These are phyloP conservation scores for Meteorus cinctellus DNA, from an alignment of 2,888 invertebrate species.

Conservation along the genomic window DNA sequence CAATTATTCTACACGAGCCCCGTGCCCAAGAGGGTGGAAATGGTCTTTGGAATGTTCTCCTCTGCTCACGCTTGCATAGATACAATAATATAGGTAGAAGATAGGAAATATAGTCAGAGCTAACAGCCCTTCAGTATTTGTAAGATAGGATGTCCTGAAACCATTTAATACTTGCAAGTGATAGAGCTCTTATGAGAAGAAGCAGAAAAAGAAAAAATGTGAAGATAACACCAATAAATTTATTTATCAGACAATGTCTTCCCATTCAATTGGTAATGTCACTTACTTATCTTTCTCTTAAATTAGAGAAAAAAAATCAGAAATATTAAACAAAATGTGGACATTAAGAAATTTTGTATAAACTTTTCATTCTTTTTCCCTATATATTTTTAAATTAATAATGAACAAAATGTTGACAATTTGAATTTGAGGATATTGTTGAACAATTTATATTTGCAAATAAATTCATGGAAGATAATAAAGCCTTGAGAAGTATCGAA, in stretches of 20 bases:
- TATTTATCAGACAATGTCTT: neutral
- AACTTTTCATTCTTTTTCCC: too few relatives aligned
- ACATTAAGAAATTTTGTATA: too few relatives aligned
- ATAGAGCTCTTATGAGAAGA: neutral
- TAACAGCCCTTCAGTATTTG: constrained; percentile 33
- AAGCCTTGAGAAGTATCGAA: neutral
- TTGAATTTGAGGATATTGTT: too few relatives aligned
- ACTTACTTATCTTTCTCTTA: too few relatives aligned
- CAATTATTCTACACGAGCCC: constrained; percentile 47
- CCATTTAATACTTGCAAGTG: neutral
- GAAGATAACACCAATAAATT: neutral
- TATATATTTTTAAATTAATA: too few relatives aligned
- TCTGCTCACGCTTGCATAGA: constrained; percentile 42
- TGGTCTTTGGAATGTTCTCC: constrained; percentile 43
- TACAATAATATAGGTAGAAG: constrained; percentile 40
- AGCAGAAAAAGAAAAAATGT: neutral
- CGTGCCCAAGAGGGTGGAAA: constrained; percentile 38
- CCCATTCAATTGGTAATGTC: too few relatives aligned
- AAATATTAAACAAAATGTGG: too few relatives aligned
- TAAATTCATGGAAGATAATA: neutral
- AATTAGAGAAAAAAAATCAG: too few relatives aligned
- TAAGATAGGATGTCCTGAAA: constrained; percentile 27
- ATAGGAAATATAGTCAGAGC: constrained; percentile 40
- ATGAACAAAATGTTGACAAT: too few relatives aligned
- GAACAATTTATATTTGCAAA: neutral